These are phyloP conservation scores for Cryptus armator DNA, from an alignment of 2,888 invertebrate species.

Conservation along the genomic window DNA sequence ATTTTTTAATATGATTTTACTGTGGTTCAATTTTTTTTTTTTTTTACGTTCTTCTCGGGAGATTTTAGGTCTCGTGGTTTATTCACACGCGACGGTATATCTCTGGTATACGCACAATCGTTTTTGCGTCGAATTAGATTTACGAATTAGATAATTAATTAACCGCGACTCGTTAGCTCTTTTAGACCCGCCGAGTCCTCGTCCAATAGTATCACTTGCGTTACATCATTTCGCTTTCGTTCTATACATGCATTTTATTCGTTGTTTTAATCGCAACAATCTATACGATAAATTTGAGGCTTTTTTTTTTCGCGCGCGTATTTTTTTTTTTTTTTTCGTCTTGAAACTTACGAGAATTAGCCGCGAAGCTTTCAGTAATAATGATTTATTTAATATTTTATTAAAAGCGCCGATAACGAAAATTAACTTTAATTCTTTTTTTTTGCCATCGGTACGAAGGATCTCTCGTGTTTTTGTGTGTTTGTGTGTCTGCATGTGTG, in stretches of 20 bases:
- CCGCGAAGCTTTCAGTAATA: conserved; percentile 4
- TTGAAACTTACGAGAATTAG: not conserved
- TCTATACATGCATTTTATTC: conserved; percentile 69
- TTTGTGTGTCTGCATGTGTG: conserved; percentile 4
- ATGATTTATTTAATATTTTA: conserved; percentile 2
- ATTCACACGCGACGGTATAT: too few relatives aligned
- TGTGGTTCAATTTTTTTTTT: conserved; percentile 31
- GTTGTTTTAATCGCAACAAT: conserved; percentile 73
- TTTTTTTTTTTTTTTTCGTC: not conserved
- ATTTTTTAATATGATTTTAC: conserved; percentile 11
- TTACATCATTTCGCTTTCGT: conserved; percentile 12
- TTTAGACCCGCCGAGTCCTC: conserved; percentile 7
- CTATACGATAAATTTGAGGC: conserved; percentile 50
- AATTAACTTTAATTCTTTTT: not conserved
- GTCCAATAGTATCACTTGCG: conserved; percentile 34
- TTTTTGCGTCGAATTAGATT: conserved; percentile 41
- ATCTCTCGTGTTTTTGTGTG: not conserved
- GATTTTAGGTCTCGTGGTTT: too few relatives aligned
- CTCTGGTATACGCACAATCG: not conserved
- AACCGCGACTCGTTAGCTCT: conserved; percentile 1
- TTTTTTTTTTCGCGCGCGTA: conserved; percentile 20
- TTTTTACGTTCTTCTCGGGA: conserved; percentile 7
- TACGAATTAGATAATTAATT: conserved; percentile 33
- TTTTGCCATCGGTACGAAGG: conserved; percentile 7
- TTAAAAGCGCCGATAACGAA: conserved; percentile 5